These are phyloP conservation scores for Pardosa pseudoannulata DNA, from an alignment of 2,888 invertebrate genomes.

Conservation along the genomic window DNA sequence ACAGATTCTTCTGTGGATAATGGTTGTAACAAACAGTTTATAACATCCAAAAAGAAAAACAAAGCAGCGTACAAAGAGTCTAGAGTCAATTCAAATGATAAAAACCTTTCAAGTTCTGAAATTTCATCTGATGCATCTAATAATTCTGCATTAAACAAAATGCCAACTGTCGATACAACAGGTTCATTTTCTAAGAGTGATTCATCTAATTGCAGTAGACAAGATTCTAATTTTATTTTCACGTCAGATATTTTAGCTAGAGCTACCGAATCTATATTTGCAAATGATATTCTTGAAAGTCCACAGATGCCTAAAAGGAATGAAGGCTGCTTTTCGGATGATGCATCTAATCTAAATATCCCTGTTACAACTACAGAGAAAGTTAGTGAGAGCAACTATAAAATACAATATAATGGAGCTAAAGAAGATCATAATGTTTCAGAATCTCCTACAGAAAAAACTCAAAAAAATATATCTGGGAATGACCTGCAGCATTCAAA, in stretches of 20 bases:
- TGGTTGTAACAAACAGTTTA: constrained; percentile 14
- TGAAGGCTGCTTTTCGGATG: constrained; percentile 28
- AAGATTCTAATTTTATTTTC: constrained; percentile 35
- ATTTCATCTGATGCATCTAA: not conserved
- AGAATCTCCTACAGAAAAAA: constrained; percentile 19
- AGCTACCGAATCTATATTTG: constrained; percentile 78
- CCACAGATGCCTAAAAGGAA: constrained; percentile 31
- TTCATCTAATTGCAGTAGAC: constrained; percentile 20
- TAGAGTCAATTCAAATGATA: constrained; percentile 5
- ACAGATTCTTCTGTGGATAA: not conserved
- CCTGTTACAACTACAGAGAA: constrained; percentile 33
- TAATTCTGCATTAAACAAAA: constrained; percentile 14
- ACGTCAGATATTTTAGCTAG: constrained; percentile 77
- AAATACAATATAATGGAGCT: constrained; percentile 20
- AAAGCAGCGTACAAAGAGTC: not conserved
- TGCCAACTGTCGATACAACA: constrained; percentile 27
- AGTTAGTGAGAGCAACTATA: constrained; percentile 23
- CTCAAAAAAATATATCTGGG: constrained; percentile 3
- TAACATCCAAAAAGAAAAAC: constrained; percentile 45
- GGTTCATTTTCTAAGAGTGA: constrained; percentile 42
- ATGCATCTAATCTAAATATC: constrained; percentile 28
- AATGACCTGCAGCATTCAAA: constrained; percentile 8
- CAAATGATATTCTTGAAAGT: constrained; percentile 48
- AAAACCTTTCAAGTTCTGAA: not conserved
- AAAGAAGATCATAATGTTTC: not conserved